Base-by-base conservation (phyloP, 2,888 invertebrate genomes). In the Himalopsyche tibetana region DNA sequence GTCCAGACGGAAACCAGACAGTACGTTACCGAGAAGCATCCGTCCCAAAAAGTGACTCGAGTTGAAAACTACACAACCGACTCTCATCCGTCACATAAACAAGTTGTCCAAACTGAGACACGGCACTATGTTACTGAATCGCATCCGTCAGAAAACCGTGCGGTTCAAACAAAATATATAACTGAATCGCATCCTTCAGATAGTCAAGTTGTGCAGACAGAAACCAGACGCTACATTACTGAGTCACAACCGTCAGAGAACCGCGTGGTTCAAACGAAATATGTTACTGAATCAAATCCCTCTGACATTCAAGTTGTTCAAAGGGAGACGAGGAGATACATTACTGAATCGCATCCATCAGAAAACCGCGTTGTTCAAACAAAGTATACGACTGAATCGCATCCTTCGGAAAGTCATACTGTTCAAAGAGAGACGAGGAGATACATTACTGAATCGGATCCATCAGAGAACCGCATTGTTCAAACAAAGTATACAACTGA, bases 1-100 rank as follows among this genome's bases (percentile, higher is more conserved):
- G 56, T 56, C 5, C 56, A 56, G 56, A n/a, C 56, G 2, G 45
- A 45, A 45, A 45, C 56, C 5, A 56, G 19, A n/a, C 17, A 56
- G 8, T 56, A 56, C 19, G 51, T 51, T 40, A 83, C 86, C 9
- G 82, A 86, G 42, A 84, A 82, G 1, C 12, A 74, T 86, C 6
- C 86, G 82, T 19, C 86, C 8, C 56, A 56, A 56, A 56, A 17
- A 55, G 82, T 84, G 82, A 82, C 86, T 38, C 42, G 82, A 4
- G 45, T 45, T 45, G 45, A 45, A 45, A 74, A 82, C n/a, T 86
- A 84, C 36, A 82, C 84, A 4, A 80, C 80, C 19, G 56, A 56
- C 17, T 56, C 56, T 17, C n/a, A 56, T 56, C 56, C 56, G 0
- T 56, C 56, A n/a, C 8, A 56, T 0, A 56, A n/a, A 6, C 56